phyloP scores from a whole-genome alignment of 2,797 vertebrate genomes.

The Sternarchorhynchus goeldii region DNA sequence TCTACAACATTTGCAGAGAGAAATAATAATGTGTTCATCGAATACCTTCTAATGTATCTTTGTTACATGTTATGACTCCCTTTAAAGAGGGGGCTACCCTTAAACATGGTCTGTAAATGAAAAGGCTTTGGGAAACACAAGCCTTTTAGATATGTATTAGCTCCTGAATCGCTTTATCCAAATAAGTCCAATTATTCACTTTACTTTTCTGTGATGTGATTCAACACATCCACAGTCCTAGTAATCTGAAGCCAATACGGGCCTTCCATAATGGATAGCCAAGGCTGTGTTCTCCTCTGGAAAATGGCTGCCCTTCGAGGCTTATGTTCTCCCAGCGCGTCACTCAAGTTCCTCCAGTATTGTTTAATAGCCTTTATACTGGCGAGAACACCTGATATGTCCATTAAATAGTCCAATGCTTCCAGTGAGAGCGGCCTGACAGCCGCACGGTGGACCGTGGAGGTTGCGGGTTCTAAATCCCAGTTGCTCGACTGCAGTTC shows the following conservation, averaged over 20 bases:
- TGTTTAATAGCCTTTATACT: conserved; percentile 60
- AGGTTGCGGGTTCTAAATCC: conserved; percentile 39
- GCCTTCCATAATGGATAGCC: conserved; percentile 32
- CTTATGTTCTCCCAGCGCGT: conserved; percentile 44
- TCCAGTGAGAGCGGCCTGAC: conserved; percentile 52
- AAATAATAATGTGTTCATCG: too few species aligned
- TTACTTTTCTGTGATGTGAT: background rate
- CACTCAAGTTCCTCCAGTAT: conserved; percentile 45
- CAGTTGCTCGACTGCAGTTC: conserved; percentile 20
- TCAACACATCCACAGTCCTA: background rate
- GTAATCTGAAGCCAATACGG: conserved; percentile 32
- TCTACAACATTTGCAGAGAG: background rate
- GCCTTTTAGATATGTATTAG: background rate
- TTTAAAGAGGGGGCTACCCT: background rate
- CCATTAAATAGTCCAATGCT: conserved; percentile 57
- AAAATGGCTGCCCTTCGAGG: conserved; percentile 40
- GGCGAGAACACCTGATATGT: conserved; percentile 57
- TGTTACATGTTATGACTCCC: background rate
- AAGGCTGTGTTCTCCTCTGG: conserved; percentile 28
- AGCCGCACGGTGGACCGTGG: conserved; percentile 44
- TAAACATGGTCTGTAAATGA: background rate
- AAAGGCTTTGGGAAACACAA: background rate
- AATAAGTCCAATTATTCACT: conserved; percentile 22
- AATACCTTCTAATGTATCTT: too few species aligned
- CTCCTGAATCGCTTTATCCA: conserved; percentile 23